These are phyloP conservation scores for Tetragonisca angustula DNA, from an alignment of 2,888 invertebrate species.

Conservation along the genomic window DNA sequence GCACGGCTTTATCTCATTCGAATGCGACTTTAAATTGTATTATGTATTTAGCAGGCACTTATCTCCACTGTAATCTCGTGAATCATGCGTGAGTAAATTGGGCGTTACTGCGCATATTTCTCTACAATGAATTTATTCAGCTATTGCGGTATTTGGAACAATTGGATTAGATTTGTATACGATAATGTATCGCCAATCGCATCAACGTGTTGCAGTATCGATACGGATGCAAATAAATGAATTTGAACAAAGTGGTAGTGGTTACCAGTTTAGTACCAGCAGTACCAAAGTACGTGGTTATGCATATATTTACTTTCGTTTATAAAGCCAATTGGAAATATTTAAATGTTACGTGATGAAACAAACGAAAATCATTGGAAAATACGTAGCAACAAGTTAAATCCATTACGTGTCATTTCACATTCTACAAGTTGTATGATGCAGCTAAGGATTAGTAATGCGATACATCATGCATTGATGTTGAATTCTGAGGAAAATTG, in stretches of 20 bases:
- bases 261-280: too few relatives aligned
- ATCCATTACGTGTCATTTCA: background rate
- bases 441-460: conserved; percentile 23
- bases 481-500: background rate
- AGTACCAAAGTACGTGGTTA: background rate
- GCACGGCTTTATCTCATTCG: background rate
- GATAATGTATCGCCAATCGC: background rate
- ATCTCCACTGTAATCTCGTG: too few relatives aligned
- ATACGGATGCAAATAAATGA: background rate
- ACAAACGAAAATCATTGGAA: background rate
- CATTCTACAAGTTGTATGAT: background rate
- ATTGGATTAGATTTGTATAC: conserved; percentile 1
- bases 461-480: background rate
- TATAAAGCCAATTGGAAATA: background rate
- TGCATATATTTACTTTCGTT: background rate
- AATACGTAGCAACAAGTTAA: conserved; percentile 10
- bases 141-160: background rate
- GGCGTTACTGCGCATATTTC: background rate
- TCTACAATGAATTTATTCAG: background rate
- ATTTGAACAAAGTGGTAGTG: conserved; percentile 1
- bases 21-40: background rate
- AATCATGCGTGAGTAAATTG: background rate
- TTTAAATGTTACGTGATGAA: background rate
- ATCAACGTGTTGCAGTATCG: background rate
- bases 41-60: too few relatives aligned